A percentile compares a stretch with the other conserved stretches of the same genome.
Evolutionary conservation across 2,888 invertebrate species (phyloP).

Genomic region (Aquatica leii): DNA sequence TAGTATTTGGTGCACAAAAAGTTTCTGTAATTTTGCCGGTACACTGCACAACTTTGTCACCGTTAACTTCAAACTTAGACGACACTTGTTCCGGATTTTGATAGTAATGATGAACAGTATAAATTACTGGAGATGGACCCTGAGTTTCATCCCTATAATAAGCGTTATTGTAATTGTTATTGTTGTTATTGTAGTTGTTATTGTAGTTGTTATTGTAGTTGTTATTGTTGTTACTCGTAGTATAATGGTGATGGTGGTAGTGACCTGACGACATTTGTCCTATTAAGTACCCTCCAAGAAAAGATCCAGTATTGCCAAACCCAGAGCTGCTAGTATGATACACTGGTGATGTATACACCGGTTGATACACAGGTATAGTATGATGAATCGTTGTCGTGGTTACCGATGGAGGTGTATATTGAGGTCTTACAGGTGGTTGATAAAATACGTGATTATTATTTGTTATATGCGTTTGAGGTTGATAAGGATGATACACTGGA

Average conservation of each 20-base stretch:
- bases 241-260: slow-evolving; percentile 13
- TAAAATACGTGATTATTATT: slow-evolving; percentile 19
- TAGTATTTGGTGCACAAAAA: slow-evolving; percentile 23
- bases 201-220: not conserved
- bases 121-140: slow-evolving; percentile 25
- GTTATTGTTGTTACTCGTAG: slow-evolving; percentile 2
- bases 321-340: slow-evolving; percentile 13
- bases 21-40: not conserved
- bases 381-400: slow-evolving; percentile 3
- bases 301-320: slow-evolving; percentile 13
- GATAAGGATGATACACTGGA: slow-evolving; percentile 16
- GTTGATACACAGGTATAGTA: slow-evolving; percentile 20
- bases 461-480: slow-evolving; percentile 16
- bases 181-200: slow-evolving; percentile 7
- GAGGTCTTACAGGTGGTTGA: slow-evolving; percentile 20
- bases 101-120: slow-evolving; percentile 54
- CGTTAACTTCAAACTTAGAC: slow-evolving; percentile 29
- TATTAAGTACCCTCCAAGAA: slow-evolving; percentile 25
- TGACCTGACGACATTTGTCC: slow-evolving; percentile 19
- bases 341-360: slow-evolving; percentile 15
- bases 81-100: slow-evolving; percentile 48
- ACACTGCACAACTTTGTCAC: slow-evolving; percentile 11
- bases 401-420: slow-evolving; percentile 13
- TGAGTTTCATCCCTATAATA: slow-evolving; percentile 8
- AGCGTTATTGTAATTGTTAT: not conserved